Evolutionary conservation across 1,140 invertebrate species (phyloP).

Genomic region (Philopotamus ludificatus): DNA sequence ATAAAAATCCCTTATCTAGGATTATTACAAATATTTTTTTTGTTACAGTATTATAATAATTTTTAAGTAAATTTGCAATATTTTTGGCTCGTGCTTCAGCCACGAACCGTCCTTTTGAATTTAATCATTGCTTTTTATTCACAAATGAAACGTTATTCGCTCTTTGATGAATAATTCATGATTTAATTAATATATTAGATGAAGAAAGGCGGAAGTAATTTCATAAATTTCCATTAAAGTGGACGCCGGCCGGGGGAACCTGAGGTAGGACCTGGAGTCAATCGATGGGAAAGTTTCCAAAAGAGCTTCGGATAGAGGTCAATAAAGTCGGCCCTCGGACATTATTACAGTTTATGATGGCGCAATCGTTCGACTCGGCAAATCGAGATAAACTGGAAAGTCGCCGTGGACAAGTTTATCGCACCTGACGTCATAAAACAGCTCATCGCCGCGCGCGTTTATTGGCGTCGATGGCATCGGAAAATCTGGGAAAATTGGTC

Average conservation of each 20-base stretch:
- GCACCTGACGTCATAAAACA: slow-evolving; percentile 6
- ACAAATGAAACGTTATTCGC: too few species aligned
- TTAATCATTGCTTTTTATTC: too few species aligned
- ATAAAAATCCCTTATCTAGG: too few species aligned
- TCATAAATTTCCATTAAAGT: slow-evolving; percentile 31
- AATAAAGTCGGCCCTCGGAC: slow-evolving; percentile 31
- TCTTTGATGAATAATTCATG: too few species aligned
- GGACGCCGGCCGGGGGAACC: background rate
- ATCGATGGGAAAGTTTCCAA: slow-evolving; percentile 32
- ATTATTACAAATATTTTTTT: too few species aligned
- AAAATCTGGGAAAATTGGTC: background rate
- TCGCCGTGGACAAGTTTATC: slow-evolving; percentile 13
- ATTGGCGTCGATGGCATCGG: background rate
- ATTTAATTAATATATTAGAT: too few species aligned
- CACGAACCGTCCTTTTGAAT: too few species aligned
- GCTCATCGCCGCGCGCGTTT: too few species aligned
- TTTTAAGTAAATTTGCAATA: too few species aligned
- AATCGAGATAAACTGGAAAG: slow-evolving; percentile 20
- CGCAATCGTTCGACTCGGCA: slow-evolving; percentile 24
- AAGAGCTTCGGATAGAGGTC: slow-evolving; percentile 9
- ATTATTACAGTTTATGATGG: slow-evolving; percentile 38
- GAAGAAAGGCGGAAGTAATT: too few species aligned
- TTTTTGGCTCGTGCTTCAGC: too few species aligned
- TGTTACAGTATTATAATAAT: too few species aligned
- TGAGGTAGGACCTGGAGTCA: slow-evolving; percentile 22